Base-by-base conservation (phyloP, 2,797 vertebrate species). In the Dendrocincla fuliginosa region DNA sequence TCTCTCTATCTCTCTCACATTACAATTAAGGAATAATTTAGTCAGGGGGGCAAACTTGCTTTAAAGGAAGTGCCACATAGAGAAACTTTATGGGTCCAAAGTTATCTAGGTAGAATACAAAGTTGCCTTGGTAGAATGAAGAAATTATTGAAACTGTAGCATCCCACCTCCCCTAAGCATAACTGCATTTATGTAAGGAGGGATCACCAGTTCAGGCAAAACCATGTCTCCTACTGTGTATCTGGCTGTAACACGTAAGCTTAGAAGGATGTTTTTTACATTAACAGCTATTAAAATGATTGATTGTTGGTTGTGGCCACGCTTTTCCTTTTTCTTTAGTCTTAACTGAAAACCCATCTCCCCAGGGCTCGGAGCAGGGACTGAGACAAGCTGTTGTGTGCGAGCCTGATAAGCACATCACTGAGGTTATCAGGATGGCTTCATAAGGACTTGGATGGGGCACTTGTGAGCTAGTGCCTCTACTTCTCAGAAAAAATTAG, bases 191-290 rank as follows among this genome's bases (percentile, higher is more conserved):
- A 28, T 19, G 6, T 50, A 60, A 57, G 44, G 57, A n/a, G 60
- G 42, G 39, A 50, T 71, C 17, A 55, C 14, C 11, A 24, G 9
- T 59, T 73, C 7, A 30, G 50, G 78, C 12, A 79, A 87, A 87
- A 15, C 42, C 1, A 0, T 4, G 3, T 84, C 60, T 61, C 27
- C 8, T 63, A 28, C 20, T 0, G 0, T 30, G 25, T 47, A 67
- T 30, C 35, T 68, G 35, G 18, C 39, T 67, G 32, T 19, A 35
- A 22, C 5, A 50, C 13, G 8, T 46, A 76, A 65, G 6, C 47
- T n/a, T 44, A 95, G 60, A n/a, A 74, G 56, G 47, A 57, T 20
- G 8, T 17, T 52, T 47, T 85, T 74, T 50, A n/a, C 5, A 35
- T 60, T 53, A 77, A 33, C 14, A 60, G 19, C 42, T 42, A 33